These are phyloP conservation scores for Thereuonema tuberculata DNA, from an alignment of 1,140 invertebrate genomes.

Conservation along the genomic window DNA sequence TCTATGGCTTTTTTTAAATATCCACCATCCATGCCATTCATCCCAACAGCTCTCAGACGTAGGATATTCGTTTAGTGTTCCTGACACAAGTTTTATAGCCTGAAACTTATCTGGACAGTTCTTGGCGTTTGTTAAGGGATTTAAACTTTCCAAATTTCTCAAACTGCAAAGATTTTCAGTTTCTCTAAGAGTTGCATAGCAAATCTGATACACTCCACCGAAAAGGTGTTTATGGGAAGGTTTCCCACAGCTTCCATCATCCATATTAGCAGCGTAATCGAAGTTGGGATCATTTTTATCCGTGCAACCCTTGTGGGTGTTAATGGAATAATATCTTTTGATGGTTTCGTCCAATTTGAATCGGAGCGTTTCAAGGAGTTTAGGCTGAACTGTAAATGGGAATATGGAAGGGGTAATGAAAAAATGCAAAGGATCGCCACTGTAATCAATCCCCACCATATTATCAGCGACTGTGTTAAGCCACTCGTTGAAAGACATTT, in stretches of 20 bases:
- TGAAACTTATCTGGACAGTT: neutral
- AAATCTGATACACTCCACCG: neutral
- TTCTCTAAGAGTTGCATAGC: neutral
- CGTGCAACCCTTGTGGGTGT: conserved; percentile 11
- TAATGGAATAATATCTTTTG: neutral
- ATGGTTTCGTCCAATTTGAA: neutral
- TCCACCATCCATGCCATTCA: neutral
- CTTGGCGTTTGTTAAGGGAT: neutral
- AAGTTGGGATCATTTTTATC: conserved; percentile 10
- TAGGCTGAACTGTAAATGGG: neutral
- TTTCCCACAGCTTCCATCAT: neutral
- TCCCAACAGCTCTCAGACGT: neutral
- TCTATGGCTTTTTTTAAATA: neutral
- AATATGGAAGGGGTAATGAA: neutral
- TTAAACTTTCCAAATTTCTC: neutral
- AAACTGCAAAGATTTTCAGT: neutral
- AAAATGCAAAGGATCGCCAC: neutral
- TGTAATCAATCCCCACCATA: neutral
- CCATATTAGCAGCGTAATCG: conserved; percentile 14
- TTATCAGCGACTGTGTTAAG: neutral
- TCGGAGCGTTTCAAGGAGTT: neutral
- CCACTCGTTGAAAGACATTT: neutral
- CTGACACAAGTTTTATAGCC: neutral
- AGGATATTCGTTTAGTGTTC: neutral
- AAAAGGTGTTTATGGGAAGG: neutral